Base-by-base conservation (phyloP, 2,113 vertebrate species). In the Leucosticte australis region DNA sequence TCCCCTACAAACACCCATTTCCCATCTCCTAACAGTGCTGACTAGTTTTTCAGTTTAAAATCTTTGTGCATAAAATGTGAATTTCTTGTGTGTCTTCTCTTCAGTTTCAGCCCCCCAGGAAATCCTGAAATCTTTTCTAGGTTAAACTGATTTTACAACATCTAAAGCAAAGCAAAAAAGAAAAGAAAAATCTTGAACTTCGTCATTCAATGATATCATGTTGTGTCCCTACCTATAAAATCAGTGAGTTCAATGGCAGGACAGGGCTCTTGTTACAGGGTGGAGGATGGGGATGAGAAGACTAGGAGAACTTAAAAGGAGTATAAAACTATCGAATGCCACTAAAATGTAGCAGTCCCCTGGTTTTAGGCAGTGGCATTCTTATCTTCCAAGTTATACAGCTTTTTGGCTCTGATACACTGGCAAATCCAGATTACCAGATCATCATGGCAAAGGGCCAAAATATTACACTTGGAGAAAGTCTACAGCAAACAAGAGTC, bases 11-110 rank as follows among this genome's bases (percentile, higher is more conserved):
- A 55, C 10, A 23, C 18, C 7, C 3, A 14, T 75, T 42, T 56
- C 27, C 24, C 1, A 0, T 4, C 4, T 19, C 11, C 14, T 15
- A 22, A 30, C 21, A 50, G 15, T 0, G 0, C 28, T 19, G 7
- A 16, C 42, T 41, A 16, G 28, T 39, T 35, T 30, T 80, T 57
- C 3, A 1, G 11, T 42, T 87, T 57, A 67, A 77, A 50, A 46
- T 19, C 7, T 74, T 53, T 18, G 30, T 37, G 21, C 7, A 5
- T 37, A 52, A 64, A 67, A 41, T 11, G 22, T 6, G 9, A 9
- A 26, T 35, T 76, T 74, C 15, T 44, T 78, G 6, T 15, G 7
- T 50, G 13, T 33, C 55, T 78, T 80, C 15, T 35, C 44, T 62
- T 23, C 16, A n/a, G 50, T 46, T 83, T 74, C 15, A 76, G 23